Base-by-base conservation (phyloP, 2,113 vertebrate species). In the Sinosuthora webbiana region DNA sequence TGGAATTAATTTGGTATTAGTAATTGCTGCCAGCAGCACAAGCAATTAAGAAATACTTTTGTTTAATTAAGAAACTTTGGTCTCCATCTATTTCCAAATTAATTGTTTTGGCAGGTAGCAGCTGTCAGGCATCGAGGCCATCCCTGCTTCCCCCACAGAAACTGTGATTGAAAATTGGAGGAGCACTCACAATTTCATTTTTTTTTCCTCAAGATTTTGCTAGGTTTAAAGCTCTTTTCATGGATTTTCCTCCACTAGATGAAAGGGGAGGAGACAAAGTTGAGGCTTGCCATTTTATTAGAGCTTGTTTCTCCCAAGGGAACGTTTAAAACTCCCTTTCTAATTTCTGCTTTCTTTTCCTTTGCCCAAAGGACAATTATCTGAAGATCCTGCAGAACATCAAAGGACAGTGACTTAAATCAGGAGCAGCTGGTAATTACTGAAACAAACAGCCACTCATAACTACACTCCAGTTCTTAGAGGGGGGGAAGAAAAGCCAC, bases 381-480 rank as follows among this genome's bases (percentile, higher is more conserved):
- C 94, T 77, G 88, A 78, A 95, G 81, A 89, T 57, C 89, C 83
- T 79, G 69, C 74, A 75, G 30, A 95, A 96, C 89, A 94, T 95
- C 94, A 97, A 94, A 96, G 81, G 83, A 91, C 75, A 94, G 75
- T 67, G 55, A 87, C 95, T 96, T 68, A 91, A 92, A 91, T 88
- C 89, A 86, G 78, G 42, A 89, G 68, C 93, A 95, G 95, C 60
- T 89, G 62, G n/a, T 73, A 92, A 96, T 91, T 93, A 95, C 53
- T 65, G 75, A 95, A 94, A 83, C 65, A 96, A 94, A 96, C 64
- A 95, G 76, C 62, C 63, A 37, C 95, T 92, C 78, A 37, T 30
- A 88, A 82, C 69, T 59, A 53, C 41, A 75, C 42, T 83, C 39
- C 60, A n/a, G 41, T 76, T 90, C 77, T 87, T 78, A 13, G 28